phyloP scores from a whole-genome alignment of 2,797 vertebrate genomes.

The Buceros bicornis region DNA sequence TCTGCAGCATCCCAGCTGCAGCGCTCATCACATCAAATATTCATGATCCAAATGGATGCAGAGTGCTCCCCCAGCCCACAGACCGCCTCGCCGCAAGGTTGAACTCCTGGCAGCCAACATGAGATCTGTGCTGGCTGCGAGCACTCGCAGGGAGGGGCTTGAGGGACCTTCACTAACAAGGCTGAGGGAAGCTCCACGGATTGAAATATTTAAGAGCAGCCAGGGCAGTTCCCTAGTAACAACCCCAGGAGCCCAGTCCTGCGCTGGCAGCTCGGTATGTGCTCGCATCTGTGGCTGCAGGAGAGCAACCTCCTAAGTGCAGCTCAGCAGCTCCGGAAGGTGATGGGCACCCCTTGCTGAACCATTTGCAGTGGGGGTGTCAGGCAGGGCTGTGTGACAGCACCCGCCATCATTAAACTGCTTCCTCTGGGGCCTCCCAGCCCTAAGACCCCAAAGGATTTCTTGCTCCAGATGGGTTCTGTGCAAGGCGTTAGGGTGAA shows the following conservation, averaged over 20 bases:
- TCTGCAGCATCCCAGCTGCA: not conserved
- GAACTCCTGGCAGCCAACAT: not conserved
- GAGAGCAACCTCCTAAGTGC: not conserved
- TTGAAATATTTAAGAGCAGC: not conserved
- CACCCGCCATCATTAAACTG: accelerated
- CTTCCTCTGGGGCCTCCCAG: accelerated
- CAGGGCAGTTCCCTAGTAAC: not conserved
- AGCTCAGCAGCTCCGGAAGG: not conserved
- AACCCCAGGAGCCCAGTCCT: not conserved
- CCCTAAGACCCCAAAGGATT: not conserved
- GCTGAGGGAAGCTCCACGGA: not conserved
- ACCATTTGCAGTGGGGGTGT: accelerated
- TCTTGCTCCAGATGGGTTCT: not conserved
- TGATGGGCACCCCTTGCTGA: accelerated
- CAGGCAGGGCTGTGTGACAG: not conserved
- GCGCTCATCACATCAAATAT: not conserved
- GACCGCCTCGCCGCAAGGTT: not conserved
- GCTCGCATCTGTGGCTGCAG: not conserved
- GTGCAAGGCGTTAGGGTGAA: not conserved
- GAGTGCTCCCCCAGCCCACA: not conserved
- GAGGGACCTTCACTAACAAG: not conserved
- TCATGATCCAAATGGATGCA: not conserved
- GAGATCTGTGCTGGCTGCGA: not conserved
- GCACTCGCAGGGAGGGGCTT: accelerated
- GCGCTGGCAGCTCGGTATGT: not conserved